These are phyloP conservation scores for Monochamus alternatus DNA, from an alignment of 2,888 invertebrate species.

Conservation along the genomic window DNA sequence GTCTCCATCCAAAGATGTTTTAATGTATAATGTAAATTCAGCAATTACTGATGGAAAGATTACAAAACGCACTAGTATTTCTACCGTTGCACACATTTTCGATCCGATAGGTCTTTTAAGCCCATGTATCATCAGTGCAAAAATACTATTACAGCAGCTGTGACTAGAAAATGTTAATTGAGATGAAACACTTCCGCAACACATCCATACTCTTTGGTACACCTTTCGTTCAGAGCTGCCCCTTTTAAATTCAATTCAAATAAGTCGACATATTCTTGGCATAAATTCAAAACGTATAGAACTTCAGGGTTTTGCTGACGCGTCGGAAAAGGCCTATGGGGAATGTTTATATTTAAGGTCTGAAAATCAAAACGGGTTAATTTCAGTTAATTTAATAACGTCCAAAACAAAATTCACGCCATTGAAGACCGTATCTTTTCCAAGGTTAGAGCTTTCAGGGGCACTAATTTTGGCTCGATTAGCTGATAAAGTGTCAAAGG, in stretches of 20 bases:
- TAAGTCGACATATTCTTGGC: constrained; percentile 42
- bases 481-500: neutral
- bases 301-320: constrained; percentile 45
- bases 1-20: constrained; percentile 26
- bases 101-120: constrained; percentile 50
- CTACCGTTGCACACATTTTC: constrained; percentile 45
- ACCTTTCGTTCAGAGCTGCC: constrained; percentile 41
- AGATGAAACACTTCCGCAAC: constrained; percentile 28
- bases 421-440: constrained; percentile 44
- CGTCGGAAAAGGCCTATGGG: constrained; percentile 44
- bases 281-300: constrained; percentile 32
- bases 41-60: constrained; percentile 6
- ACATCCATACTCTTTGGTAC: constrained; percentile 23
- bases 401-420: constrained; percentile 49
- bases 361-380: constrained; percentile 29
- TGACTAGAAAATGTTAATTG: constrained; percentile 45
- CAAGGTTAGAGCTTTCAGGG: constrained; percentile 27
- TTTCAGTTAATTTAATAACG: constrained; percentile 42
- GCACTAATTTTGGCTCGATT: constrained; percentile 10
- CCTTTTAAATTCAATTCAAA: constrained; percentile 41
- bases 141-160: constrained; percentile 46
- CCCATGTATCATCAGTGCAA: constrained; percentile 46
- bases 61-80: constrained; percentile 43
- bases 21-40: constrained; percentile 32
- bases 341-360: constrained; percentile 45